These are phyloP conservation scores for Drosophila obscura DNA, from an alignment of 1,140 invertebrate genomes.

Conservation along the genomic window DNA sequence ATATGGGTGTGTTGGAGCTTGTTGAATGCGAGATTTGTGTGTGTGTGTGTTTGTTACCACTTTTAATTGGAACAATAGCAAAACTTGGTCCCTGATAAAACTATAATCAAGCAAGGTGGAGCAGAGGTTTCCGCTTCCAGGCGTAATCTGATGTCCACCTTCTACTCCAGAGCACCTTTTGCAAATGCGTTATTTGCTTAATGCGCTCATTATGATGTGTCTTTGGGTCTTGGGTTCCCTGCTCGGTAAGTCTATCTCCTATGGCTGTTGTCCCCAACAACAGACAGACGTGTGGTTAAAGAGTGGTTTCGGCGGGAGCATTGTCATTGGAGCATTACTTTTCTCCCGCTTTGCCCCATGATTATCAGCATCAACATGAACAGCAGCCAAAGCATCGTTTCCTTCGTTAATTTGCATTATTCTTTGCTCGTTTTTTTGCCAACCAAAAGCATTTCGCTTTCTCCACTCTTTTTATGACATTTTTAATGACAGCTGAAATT, in stretches of 20 bases:
- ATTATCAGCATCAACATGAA: slow-evolving; percentile 24
- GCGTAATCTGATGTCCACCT: slow-evolving; percentile 55
- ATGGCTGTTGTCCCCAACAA: slow-evolving; percentile 50
- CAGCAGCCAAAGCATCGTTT: slow-evolving; percentile 2
- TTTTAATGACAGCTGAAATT: slow-evolving; percentile 74
- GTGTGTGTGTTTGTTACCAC: slow-evolving; percentile 5
- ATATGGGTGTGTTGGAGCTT: slow-evolving; percentile 1
- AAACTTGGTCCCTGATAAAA: slow-evolving; percentile 65
- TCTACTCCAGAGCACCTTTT: background rate
- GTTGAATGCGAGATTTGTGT: slow-evolving; percentile 2
- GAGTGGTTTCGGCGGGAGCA: background rate
- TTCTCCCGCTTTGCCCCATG: background rate
- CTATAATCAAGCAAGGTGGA: slow-evolving; percentile 27
- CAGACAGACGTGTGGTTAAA: slow-evolving; percentile 11
- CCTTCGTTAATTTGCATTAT: slow-evolving; percentile 46
- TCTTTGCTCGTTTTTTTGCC: slow-evolving; percentile 16
- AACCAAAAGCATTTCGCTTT: slow-evolving; percentile 1
- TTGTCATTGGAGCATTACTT: slow-evolving; percentile 39
- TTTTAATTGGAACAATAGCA: slow-evolving; percentile 41
- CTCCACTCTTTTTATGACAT: slow-evolving; percentile 42
- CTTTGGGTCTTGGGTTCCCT: slow-evolving; percentile 36
- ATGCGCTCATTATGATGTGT: slow-evolving; percentile 65
- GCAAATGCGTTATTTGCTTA: slow-evolving; percentile 59
- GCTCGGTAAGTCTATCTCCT: slow-evolving; percentile 54
- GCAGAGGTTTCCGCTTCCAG: slow-evolving; percentile 38